These are phyloP conservation scores for Synergus gifuensis DNA, from an alignment of 2,888 invertebrate genomes.

Conservation along the genomic window DNA sequence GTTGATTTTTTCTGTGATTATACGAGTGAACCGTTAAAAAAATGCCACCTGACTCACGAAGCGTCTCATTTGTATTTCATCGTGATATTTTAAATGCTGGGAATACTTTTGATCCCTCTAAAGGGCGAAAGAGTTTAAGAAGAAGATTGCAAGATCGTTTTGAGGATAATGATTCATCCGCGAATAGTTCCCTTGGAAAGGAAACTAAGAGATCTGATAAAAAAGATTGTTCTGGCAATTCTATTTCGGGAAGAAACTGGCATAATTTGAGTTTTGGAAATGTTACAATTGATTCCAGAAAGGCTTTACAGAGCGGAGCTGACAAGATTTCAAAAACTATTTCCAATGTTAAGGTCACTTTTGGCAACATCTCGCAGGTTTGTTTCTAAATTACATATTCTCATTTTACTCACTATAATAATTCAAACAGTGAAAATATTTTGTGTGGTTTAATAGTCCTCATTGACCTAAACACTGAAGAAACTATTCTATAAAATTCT, in stretches of 20 bases:
- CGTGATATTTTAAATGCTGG: conserved; percentile 66
- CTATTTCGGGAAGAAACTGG: conserved; percentile 67
- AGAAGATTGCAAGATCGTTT: conserved; percentile 74
- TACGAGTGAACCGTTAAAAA: conserved; percentile 40
- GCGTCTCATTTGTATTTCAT: conserved; percentile 75
- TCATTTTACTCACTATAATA: neutral
- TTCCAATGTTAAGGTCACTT: conserved; percentile 82
- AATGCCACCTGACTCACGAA: conserved; percentile 75
- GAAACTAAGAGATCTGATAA: conserved; percentile 58
- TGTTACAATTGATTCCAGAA: conserved; percentile 82
- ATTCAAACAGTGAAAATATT: neutral
- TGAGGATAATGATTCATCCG: conserved; percentile 64
- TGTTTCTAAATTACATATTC: conserved; percentile 31
- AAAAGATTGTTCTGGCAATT: conserved; percentile 54
- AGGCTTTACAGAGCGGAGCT: conserved; percentile 83
- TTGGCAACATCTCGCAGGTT: conserved; percentile 85
- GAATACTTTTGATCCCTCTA: conserved; percentile 63
- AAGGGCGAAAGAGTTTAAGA: conserved; percentile 66
- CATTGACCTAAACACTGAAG: neutral
- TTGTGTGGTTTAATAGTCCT: neutral
- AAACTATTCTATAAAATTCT: too few relatives aligned
- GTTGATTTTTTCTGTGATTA: neutral
- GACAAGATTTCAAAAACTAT: conserved; percentile 85
- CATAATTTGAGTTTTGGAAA: conserved; percentile 71
- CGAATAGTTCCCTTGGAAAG: conserved; percentile 53